Evolutionary conservation across 2,113 vertebrate species (phyloP).

Genomic region (Bostrychus sinensis): DNA sequence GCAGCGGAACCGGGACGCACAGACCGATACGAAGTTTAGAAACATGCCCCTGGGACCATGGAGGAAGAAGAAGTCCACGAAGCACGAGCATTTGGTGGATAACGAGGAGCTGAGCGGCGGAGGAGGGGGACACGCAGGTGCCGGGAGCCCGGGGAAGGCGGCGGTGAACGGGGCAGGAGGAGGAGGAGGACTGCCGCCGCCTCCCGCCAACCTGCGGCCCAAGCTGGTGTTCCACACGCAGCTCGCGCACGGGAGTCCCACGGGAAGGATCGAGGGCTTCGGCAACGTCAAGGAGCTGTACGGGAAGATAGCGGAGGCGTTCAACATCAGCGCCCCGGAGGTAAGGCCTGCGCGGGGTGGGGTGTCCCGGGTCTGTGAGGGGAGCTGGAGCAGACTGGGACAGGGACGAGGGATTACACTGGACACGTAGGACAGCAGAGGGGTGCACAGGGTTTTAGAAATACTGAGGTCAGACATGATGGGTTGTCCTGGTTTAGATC

Average conservation of each 20-base stretch:
- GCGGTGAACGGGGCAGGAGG: constrained; percentile 59
- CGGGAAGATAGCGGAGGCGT: constrained; percentile 83
- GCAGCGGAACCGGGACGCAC: background rate
- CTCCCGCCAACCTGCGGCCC: constrained; percentile 71
- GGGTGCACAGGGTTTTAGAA: too few relatives aligned
- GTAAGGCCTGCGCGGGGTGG: constrained; percentile 65
- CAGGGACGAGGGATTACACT: too few relatives aligned
- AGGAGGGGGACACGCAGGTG: constrained; percentile 71
- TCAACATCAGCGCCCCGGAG: constrained; percentile 82
- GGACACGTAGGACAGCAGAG: too few relatives aligned
- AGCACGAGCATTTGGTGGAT: constrained; percentile 85
- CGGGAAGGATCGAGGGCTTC: constrained; percentile 89
- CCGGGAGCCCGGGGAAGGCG: constrained; percentile 50
- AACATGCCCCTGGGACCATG: constrained; percentile 87
- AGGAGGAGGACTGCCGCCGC: constrained; percentile 71
- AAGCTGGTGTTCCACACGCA: constrained; percentile 89
- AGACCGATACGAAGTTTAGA: background rate
- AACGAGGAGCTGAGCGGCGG: constrained; percentile 80
- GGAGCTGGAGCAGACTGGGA: background rate
- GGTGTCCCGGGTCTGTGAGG: background rate
- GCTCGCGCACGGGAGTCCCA: constrained; percentile 92
- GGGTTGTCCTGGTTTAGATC: constrained; percentile 3
- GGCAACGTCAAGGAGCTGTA: constrained; percentile 88
- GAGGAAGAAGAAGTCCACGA: constrained; percentile 83
- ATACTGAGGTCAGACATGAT: too few relatives aligned